Conservation (phyloP, 2,113 vertebrate species). For the Solea senegalensis region DNA sequence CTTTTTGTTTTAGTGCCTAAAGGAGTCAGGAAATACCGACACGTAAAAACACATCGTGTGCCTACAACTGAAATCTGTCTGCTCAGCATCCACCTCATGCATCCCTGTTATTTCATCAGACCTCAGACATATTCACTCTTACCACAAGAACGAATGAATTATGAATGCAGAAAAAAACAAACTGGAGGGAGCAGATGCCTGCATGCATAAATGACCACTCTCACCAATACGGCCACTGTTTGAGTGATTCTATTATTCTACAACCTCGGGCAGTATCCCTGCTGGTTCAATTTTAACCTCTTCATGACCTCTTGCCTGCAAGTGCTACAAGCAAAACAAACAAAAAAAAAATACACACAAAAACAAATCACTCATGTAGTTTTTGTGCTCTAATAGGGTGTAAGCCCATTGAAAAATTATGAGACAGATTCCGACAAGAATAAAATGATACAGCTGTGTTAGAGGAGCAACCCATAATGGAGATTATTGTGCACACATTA, state of each 20-base stretch:
- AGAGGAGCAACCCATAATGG: slow-evolving; percentile 8
- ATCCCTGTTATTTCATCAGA: slow-evolving; percentile 1
- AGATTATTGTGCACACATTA: neutral
- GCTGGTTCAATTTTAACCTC: slow-evolving; percentile 68
- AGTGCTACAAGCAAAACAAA: slow-evolving; percentile 52
- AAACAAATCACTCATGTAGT: slow-evolving; percentile 58
- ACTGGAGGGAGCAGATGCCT: slow-evolving; percentile 25
- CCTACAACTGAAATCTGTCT: too few relatives aligned
- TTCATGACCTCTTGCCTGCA: slow-evolving; percentile 41
- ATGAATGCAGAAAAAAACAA: neutral
- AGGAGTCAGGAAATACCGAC: too few relatives aligned
- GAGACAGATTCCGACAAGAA: slow-evolving; percentile 27
- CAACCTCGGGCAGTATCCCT: slow-evolving; percentile 54
- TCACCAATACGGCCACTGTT: slow-evolving; percentile 42
- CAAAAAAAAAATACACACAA: neutral
- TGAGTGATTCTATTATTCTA: slow-evolving; percentile 37
- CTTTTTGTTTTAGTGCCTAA: too few relatives aligned
- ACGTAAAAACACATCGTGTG: too few relatives aligned
- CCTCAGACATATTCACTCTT: neutral
- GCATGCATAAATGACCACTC: slow-evolving; percentile 52
- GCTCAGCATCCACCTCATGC: too few relatives aligned
- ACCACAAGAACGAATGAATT: neutral
- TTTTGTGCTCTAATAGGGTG: slow-evolving; percentile 35
- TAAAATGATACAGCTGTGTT: slow-evolving; percentile 23
- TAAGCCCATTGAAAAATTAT: slow-evolving; percentile 24